Evolutionary conservation across 2,888 invertebrate genomes (phyloP).

Genomic region (Leistus spinibarbis): DNA sequence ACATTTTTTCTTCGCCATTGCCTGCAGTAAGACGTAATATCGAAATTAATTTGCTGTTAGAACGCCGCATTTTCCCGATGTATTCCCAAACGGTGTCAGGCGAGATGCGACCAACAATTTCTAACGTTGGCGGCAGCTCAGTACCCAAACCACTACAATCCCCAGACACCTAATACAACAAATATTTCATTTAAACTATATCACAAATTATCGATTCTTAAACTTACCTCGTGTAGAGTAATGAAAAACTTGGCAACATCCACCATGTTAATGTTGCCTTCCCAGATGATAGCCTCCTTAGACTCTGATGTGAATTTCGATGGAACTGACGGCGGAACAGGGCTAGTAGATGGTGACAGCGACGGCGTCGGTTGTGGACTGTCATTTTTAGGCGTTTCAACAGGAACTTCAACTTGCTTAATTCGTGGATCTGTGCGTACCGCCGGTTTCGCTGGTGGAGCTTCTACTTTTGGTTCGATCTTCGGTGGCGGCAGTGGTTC

Average conservation of each 20-base stretch:
- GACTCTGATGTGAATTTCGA: constrained; percentile 22
- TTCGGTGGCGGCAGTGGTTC: not conserved
- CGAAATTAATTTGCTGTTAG: constrained; percentile 85
- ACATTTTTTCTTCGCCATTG: constrained; percentile 81
- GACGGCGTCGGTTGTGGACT: constrained; percentile 43
- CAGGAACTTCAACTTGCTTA: constrained; percentile 25
- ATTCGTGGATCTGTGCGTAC: constrained; percentile 15
- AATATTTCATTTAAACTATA: constrained; percentile 41
- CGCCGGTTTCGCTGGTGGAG: not conserved
- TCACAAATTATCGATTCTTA: too few relatives aligned
- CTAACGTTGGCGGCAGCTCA: constrained; percentile 77
- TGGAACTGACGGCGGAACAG: not conserved
- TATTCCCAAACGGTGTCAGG: constrained; percentile 94
- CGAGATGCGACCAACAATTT: constrained; percentile 90
- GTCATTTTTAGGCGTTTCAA: constrained; percentile 41
- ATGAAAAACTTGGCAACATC: constrained; percentile 89
- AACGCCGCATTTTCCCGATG: constrained; percentile 86
- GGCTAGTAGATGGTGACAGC: not conserved
- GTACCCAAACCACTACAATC: constrained; percentile 70
- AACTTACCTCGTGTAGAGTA: constrained; percentile 73
- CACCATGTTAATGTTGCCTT: constrained; percentile 86
- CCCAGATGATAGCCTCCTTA: constrained; percentile 64
- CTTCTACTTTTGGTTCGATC: not conserved
- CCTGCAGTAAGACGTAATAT: constrained; percentile 81
- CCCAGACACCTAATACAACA: constrained; percentile 61